A percentile compares a stretch with the other conserved stretches of the same genome.
These are phyloP conservation scores for Aphelocoma coerulescens DNA, from an alignment of 2,113 vertebrate genomes.

Conservation along the genomic window DNA sequence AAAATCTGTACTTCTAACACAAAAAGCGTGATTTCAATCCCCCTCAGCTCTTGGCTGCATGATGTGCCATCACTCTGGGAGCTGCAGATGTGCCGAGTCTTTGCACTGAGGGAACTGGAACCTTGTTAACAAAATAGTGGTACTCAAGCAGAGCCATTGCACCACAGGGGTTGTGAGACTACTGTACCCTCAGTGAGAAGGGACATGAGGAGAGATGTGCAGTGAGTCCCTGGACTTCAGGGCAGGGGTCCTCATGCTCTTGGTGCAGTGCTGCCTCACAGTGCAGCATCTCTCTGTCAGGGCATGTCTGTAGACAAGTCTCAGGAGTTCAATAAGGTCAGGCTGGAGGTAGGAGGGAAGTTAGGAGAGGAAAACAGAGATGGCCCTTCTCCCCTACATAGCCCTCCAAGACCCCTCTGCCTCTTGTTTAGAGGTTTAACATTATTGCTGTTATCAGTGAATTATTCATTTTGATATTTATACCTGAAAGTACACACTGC, in stretches of 20 bases:
- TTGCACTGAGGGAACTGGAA: not conserved
- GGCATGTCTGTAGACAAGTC: not conserved
- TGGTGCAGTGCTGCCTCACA: too few relatives aligned
- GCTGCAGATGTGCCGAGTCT: accelerated
- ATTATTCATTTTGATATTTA: not conserved
- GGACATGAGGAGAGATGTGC: not conserved
- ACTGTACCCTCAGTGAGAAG: not conserved
- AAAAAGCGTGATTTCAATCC: accelerated
- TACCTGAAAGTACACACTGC: not conserved
- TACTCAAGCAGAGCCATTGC: not conserved
- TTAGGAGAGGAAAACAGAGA: not conserved
- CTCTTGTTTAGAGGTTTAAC: not conserved
- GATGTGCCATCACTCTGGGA: not conserved
- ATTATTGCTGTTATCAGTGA: not conserved
- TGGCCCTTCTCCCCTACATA: not conserved
- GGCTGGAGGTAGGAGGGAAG: not conserved
- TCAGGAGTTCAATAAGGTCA: not conserved
- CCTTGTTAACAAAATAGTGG: accelerated
- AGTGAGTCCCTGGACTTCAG: not conserved
- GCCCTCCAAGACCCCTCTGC: not conserved
- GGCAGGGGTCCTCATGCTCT: not conserved
- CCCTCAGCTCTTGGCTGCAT: not conserved
- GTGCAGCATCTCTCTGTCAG: not conserved
- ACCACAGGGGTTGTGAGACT: accelerated
- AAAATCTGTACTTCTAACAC: not conserved